Base-by-base conservation (phyloP, 2,888 invertebrate genomes). In the Drosophila nr. medialis region DNA sequence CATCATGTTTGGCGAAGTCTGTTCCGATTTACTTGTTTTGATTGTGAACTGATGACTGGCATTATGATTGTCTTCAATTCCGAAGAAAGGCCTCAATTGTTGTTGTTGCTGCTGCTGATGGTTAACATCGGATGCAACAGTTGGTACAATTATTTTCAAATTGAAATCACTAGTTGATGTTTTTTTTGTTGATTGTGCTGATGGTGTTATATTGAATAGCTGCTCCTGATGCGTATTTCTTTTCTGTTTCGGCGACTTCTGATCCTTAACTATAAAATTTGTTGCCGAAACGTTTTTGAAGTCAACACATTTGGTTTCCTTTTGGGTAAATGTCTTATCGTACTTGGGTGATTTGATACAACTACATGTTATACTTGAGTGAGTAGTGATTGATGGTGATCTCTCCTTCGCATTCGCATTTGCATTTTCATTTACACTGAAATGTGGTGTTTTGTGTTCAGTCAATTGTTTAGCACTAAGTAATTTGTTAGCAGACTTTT, bases 1-100 rank as follows among this genome's bases (percentile, higher is more conserved):
- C 77, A 90, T 70, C 53, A 89, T 90, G 81, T 91, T 91, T 76
- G 93, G 92, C 64, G 93, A 91, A 75, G 93, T 92, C 80, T 93
- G 93, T 81, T 93, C 93, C 65, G 93, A 93, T 81, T 90, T 91
- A 45, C 91, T 81, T 74, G 84, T 77, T 83, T 89, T 81, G 72
- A 69, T 61, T 36, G 50, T 63, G 49, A 45, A 45, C 45, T 56
- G 60, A 54, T 75, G 69, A 27, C 51, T 48, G 49, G 59, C 61
- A 45, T 63, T 72, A 72, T 87, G 79, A 83, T 81, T 86, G 77
- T 83, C 86, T 63, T 63, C 55, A 67, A 49, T 65, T 48, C 54
- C 64, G 48, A 59, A 64, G 50, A 54, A 64, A 60, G 40, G 55
- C 56, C 15, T 59, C 30, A 40, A 27, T 38, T 55, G 42, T 29